phyloP scores from a whole-genome alignment of 1,140 invertebrate species.

The Phenacoccus solenopsis region DNA sequence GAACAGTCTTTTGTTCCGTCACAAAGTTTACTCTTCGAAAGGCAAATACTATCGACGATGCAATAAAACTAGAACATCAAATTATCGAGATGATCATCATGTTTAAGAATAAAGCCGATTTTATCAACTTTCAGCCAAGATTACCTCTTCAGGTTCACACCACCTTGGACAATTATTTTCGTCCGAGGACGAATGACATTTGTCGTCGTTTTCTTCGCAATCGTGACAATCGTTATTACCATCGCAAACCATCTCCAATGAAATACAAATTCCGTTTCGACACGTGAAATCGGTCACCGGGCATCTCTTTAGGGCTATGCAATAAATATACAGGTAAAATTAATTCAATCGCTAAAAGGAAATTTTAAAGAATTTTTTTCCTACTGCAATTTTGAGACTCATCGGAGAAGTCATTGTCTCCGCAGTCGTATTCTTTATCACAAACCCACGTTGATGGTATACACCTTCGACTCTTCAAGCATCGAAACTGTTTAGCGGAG shows the following conservation, averaged over 20 bases:
- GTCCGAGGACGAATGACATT: constrained; percentile 83
- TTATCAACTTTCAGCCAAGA: not conserved
- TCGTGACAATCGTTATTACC: constrained; percentile 60
- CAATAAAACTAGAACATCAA: constrained; percentile 28
- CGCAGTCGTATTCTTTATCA: constrained; percentile 62
- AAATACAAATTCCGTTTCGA: constrained; percentile 33
- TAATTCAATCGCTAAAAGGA: no score
- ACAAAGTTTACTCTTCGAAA: constrained; percentile 34
- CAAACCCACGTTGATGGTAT: constrained; percentile 69
- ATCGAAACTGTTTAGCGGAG: constrained; percentile 31
- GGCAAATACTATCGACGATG: constrained; percentile 27
- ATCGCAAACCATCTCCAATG: constrained; percentile 40
- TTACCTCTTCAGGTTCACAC: not conserved
- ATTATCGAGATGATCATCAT: not conserved
- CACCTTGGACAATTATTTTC: constrained; percentile 37
- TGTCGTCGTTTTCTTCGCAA: constrained; percentile 36
- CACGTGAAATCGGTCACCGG: constrained; percentile 33
- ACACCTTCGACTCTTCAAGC: constrained; percentile 39
- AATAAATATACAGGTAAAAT: not conserved
- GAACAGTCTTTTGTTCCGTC: constrained; percentile 46
- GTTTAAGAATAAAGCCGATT: not conserved
- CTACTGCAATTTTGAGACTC: constrained; percentile 46
- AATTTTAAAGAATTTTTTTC: not conserved
- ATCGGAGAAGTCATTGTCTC: constrained; percentile 55
- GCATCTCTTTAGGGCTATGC: constrained; percentile 25